These are phyloP conservation scores for Aphidius colemani DNA, from an alignment of 2,888 invertebrate species.

Conservation along the genomic window DNA sequence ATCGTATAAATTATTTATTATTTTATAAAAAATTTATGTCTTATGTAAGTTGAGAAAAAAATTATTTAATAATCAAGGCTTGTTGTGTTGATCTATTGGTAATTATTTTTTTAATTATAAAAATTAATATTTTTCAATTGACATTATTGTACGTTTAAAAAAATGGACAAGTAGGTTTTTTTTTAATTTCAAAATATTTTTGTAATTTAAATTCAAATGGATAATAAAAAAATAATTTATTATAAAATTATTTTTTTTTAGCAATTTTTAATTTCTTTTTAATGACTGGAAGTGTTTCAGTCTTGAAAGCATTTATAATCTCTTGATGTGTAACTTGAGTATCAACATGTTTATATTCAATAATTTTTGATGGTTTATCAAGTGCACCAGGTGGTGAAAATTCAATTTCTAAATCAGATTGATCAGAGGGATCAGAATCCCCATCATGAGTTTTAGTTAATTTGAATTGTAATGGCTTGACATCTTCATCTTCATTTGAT, in stretches of 20 bases:
- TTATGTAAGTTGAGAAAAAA: too few species aligned
- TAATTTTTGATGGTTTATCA: constrained; percentile 33
- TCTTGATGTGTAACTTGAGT: constrained; percentile 45
- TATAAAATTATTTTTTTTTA: not conserved
- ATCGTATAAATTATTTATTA: too few species aligned
- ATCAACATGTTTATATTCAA: constrained; percentile 32
- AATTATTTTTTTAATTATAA: too few species aligned
- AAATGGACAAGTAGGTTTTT: too few species aligned
- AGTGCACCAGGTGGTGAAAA: constrained; percentile 44
- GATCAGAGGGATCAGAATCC: constrained; percentile 23
- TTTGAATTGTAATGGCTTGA: constrained; percentile 44
- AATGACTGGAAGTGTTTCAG: not conserved
- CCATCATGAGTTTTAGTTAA: constrained; percentile 39
- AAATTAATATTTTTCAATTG: too few species aligned
- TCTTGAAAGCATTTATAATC: constrained; percentile 35
- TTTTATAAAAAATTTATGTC: too few species aligned
- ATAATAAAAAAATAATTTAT: too few species aligned
- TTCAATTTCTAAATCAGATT: constrained; percentile 45
- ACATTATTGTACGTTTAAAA: too few species aligned
- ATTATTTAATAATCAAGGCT: too few species aligned
- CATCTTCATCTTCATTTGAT: constrained; percentile 24
- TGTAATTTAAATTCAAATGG: too few species aligned
- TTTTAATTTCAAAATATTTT: too few species aligned
- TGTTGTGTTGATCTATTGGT: too few species aligned
- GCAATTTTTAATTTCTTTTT: constrained; percentile 10